phyloP scores from a whole-genome alignment of 2,113 vertebrate species.

The Nymphicus hollandicus region DNA sequence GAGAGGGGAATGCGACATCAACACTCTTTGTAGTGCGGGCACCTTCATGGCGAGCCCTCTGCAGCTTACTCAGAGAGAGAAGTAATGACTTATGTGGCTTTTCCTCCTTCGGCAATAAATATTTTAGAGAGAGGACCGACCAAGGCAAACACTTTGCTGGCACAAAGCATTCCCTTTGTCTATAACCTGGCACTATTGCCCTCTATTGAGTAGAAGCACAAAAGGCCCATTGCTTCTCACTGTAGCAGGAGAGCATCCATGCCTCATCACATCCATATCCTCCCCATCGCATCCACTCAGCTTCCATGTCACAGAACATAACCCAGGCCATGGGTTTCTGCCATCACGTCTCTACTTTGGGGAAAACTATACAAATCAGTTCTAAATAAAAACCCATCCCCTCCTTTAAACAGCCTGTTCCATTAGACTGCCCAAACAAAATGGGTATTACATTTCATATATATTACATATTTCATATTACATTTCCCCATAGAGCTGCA shows the following conservation, averaged over 20 bases:
- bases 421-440: not conserved
- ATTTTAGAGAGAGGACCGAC: not conserved
- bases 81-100: rapidly evolving
- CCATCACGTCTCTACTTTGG: not conserved
- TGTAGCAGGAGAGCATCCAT: rapidly evolving
- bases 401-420: not conserved
- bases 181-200: not conserved
- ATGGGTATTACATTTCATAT: not conserved
- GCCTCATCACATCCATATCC: not conserved
- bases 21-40: rapidly evolving
- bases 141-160: no score
- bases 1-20: no score
- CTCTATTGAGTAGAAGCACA: rapidly evolving
- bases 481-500: not conserved
- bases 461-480: not conserved
- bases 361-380: not conserved
- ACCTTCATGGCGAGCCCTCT: not conserved
- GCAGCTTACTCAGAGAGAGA: rapidly evolving
- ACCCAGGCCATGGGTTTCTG: not conserved
- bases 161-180: not conserved
- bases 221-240: not conserved
- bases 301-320: not conserved
- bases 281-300: rapidly evolving
- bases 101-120: not conserved
- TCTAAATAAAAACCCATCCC: not conserved